Conservation (phyloP, 2,113 vertebrate species). For the Pao palembangensis region DNA sequence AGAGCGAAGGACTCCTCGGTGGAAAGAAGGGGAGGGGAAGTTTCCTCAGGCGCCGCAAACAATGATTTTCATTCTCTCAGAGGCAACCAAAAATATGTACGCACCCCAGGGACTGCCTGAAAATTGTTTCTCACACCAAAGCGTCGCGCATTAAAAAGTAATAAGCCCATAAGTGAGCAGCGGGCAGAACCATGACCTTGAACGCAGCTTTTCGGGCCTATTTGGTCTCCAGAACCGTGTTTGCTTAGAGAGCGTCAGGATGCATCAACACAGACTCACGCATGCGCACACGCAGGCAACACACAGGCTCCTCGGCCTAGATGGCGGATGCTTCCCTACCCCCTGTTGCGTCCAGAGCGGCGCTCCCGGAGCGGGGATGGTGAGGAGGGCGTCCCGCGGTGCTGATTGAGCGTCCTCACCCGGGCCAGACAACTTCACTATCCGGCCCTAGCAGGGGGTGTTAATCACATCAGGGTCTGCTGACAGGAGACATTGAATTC, state of each 20-base stretch:
- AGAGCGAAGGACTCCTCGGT: slow-evolving; percentile 29
- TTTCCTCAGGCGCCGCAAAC: slow-evolving; percentile 36
- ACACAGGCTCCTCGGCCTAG: slow-evolving; percentile 40
- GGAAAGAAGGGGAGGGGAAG: slow-evolving; percentile 31
- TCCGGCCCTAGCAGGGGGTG: slow-evolving; percentile 71
- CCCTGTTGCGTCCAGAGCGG: slow-evolving; percentile 56
- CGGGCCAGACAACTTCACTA: slow-evolving; percentile 72
- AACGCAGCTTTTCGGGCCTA: slow-evolving; percentile 18
- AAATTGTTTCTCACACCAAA: slow-evolving; percentile 40
- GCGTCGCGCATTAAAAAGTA: slow-evolving; percentile 26
- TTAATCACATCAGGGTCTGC: slow-evolving; percentile 77
- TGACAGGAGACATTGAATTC: slow-evolving; percentile 76
- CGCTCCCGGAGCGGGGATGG: slow-evolving; percentile 56
- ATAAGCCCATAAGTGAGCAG: slow-evolving; percentile 27
- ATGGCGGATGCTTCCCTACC: slow-evolving; percentile 56
- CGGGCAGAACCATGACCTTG: slow-evolving; percentile 32
- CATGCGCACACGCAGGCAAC: slow-evolving; percentile 36
- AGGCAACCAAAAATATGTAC: slow-evolving; percentile 46
- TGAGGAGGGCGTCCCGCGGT: slow-evolving; percentile 60
- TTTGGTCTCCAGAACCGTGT: background rate
- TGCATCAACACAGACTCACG: slow-evolving; percentile 37
- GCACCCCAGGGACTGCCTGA: slow-evolving; percentile 25
- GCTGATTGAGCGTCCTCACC: slow-evolving; percentile 65
- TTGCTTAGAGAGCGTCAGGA: slow-evolving; percentile 11
- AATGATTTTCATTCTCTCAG: slow-evolving; percentile 51